Conservation (phyloP, 2,888 invertebrate species). For the Drosophila nigricruria region DNA sequence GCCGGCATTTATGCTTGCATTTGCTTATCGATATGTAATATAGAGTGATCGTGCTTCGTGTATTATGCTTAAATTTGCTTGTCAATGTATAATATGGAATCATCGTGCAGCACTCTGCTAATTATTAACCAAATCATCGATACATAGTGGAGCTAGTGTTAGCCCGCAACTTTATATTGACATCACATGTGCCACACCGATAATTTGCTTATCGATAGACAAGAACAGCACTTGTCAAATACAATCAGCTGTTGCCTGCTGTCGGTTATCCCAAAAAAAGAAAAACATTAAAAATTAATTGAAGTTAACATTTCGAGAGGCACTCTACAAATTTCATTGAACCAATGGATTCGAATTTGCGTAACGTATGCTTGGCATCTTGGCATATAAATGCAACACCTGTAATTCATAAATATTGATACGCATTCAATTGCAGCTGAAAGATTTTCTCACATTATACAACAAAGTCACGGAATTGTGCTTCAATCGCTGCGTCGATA, state of each 20-base stretch:
- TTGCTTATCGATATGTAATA: not conserved
- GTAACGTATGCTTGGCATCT: constrained; percentile 45
- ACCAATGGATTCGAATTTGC: constrained; percentile 55
- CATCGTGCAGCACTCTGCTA: not conserved
- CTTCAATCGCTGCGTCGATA: constrained; percentile 84
- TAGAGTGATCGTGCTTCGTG: not conserved
- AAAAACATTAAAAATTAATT: constrained; percentile 34
- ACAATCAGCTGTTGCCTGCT: constrained; percentile 41
- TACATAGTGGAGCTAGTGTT: not conserved
- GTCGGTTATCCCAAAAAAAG: constrained; percentile 6
- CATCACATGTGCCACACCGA: not conserved
- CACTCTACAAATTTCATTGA: not conserved
- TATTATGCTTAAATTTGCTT: no score
- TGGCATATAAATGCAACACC: not conserved
- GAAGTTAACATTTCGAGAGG: constrained; percentile 17
- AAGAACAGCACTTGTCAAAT: constrained; percentile 13
- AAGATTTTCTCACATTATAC: constrained; percentile 85
- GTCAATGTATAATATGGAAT: not conserved
- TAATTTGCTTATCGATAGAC: constrained; percentile 27
- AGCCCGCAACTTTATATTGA: not conserved
- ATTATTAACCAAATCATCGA: not conserved
- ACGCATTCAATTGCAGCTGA: constrained; percentile 71
- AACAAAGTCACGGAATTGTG: constrained; percentile 85
- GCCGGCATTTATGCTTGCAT: no score
- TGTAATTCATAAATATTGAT: constrained; percentile 14